These are phyloP conservation scores for Solen grandis DNA, from an alignment of 1,140 invertebrate species.

Conservation along the genomic window DNA sequence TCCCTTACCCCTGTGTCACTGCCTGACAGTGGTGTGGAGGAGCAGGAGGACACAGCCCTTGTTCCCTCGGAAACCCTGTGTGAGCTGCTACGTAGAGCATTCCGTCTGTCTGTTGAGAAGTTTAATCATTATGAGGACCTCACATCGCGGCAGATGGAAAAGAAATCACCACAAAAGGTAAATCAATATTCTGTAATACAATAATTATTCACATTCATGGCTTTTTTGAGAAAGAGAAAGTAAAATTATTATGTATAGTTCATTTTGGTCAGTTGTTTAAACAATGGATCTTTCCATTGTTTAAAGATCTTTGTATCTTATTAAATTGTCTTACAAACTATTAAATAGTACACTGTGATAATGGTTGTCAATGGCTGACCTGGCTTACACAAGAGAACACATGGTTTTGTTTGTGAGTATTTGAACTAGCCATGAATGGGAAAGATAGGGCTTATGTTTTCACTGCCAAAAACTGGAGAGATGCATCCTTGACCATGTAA, in stretches of 20 bases:
- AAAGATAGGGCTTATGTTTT: too few relatives aligned
- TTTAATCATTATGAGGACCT: slow-evolving; percentile 63
- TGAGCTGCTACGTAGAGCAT: slow-evolving; percentile 64
- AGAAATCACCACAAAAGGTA: slow-evolving; percentile 67
- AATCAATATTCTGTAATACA: slow-evolving; percentile 3
- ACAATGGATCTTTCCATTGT: not conserved
- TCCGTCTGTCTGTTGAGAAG: slow-evolving; percentile 57
- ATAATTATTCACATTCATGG: not conserved
- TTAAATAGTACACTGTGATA: not conserved
- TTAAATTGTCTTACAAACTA: not conserved
- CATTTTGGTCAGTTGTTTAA: not conserved
- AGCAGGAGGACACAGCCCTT: slow-evolving; percentile 62
- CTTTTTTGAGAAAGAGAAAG: too few relatives aligned
- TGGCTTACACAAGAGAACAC: too few relatives aligned
- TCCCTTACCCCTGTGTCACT: slow-evolving; percentile 55
- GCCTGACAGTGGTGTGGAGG: slow-evolving; percentile 65
- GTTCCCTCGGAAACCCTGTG: slow-evolving; percentile 69
- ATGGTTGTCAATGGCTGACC: not conserved
- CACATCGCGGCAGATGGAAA: slow-evolving; percentile 57
- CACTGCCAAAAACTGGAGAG: too few relatives aligned
- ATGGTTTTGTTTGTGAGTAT: too few relatives aligned
- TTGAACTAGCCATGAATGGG: too few relatives aligned
- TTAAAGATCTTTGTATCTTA: not conserved
- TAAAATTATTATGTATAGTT: too few relatives aligned
- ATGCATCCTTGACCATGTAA: too few relatives aligned